Evolutionary conservation across 2,888 invertebrate genomes (phyloP).

Genomic region (Acleris cristana): DNA sequence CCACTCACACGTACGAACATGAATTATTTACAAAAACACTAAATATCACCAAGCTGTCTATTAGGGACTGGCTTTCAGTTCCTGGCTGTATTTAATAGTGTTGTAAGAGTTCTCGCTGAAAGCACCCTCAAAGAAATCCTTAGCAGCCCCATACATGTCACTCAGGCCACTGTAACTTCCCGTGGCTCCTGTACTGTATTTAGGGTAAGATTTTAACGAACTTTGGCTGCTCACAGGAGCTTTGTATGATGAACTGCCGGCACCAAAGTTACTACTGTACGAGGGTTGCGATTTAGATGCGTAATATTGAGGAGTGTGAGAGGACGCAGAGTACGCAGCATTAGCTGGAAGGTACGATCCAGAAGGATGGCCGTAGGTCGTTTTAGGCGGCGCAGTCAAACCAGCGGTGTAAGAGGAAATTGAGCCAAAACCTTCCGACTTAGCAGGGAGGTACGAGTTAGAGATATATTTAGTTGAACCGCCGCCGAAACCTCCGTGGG

Average conservation of each 20-base stretch:
- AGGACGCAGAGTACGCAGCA: slow-evolving; percentile 63
- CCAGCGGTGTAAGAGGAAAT: slow-evolving; percentile 62
- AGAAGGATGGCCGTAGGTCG: slow-evolving; percentile 65
- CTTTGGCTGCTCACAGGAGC: slow-evolving; percentile 60
- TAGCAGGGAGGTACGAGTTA: slow-evolving; percentile 61
- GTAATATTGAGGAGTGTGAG: slow-evolving; percentile 67
- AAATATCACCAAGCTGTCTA: slow-evolving; percentile 44
- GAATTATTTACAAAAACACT: slow-evolving; percentile 60
- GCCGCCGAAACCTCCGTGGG: slow-evolving; percentile 58
- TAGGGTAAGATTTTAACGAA: slow-evolving; percentile 64
- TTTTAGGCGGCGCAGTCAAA: slow-evolving; percentile 61
- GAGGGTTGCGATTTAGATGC: slow-evolving; percentile 59
- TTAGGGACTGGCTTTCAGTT: slow-evolving; percentile 69
- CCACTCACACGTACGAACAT: slow-evolving; percentile 46
- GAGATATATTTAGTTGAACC: slow-evolving; percentile 64
- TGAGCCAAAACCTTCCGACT: slow-evolving; percentile 60
- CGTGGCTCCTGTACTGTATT: slow-evolving; percentile 65
- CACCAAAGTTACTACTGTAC: slow-evolving; percentile 56
- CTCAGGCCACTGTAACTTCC: slow-evolving; percentile 57
- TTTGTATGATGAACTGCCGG: slow-evolving; percentile 65
- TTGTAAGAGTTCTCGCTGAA: slow-evolving; percentile 75
- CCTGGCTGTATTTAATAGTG: slow-evolving; percentile 80
- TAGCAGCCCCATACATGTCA: slow-evolving; percentile 61
- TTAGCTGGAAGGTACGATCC: slow-evolving; percentile 56
- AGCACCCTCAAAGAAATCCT: slow-evolving; percentile 66